Percentiles rank a stretch among this genome's conserved stretches.
phyloP scores from a whole-genome alignment of 2,113 vertebrate species.

The Pseudolaguvia tuberculata region DNA sequence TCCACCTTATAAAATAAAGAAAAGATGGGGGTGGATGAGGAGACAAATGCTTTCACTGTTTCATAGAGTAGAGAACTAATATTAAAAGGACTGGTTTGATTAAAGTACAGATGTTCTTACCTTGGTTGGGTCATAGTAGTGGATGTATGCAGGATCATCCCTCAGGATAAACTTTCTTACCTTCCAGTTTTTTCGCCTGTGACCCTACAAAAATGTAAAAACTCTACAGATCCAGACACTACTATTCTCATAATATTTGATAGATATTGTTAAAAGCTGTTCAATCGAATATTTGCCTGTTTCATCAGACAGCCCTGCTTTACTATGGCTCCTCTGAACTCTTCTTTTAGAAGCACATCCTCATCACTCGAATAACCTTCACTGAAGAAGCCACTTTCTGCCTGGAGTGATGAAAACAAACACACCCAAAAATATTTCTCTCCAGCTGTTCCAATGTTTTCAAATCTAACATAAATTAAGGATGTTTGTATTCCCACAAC shows the following conservation, averaged over 20 bases:
- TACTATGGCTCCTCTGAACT: conserved; percentile 90
- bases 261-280: neutral
- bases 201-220: conserved; percentile 71
- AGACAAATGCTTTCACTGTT: neutral
- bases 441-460: neutral
- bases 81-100: neutral
- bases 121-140: conserved; percentile 93
- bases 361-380: conserved; percentile 97
- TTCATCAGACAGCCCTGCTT: conserved; percentile 95
- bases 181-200: conserved; percentile 96
- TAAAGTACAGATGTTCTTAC: conserved; percentile 54
- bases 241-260: neutral
- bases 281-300: conserved; percentile 72
- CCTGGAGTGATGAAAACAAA: conserved; percentile 57
- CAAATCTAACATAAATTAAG: neutral
- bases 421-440: neutral
- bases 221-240: neutral
- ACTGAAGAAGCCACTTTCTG: conserved; percentile 89
- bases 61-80: neutral
- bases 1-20: conserved; percentile 63
- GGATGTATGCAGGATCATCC: conserved; percentile 91
- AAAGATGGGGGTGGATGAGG: neutral
- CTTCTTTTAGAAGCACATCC: conserved; percentile 82
- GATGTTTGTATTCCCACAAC: too few relatives aligned
- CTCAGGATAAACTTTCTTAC: conserved; percentile 92